Base-by-base conservation (phyloP, 2,113 vertebrate species). In the Ellobius talpinus region DNA sequence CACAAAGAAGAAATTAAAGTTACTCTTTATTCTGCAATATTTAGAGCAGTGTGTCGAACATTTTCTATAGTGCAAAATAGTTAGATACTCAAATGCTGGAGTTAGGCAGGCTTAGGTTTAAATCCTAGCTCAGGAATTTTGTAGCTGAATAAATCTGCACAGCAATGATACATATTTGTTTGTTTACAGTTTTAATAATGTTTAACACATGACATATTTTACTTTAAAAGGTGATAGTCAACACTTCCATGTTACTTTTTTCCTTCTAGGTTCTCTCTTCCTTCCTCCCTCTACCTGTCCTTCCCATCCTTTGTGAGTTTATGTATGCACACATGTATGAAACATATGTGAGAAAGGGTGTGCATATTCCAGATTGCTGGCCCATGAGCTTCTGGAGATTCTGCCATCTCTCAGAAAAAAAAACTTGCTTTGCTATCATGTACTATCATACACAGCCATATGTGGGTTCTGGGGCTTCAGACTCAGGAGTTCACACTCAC, bases 71-170 rank as follows among this genome's bases (percentile, higher is more conserved):
- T 95, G 7, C 1, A 16, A 39, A 89, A 58, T 87, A 21, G 61
- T 45, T 74, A 73, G 63, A 9, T 92, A 7, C 39, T 91, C 55
- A 85, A 26, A 95, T 82, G 95, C 45, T 86, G 13, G 21, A 86
- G 21, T 89, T 23, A 95, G 39, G 63, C 1, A 68, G 29, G 3
- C 50, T 87, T 94, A 74, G 26, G 26, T 94, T 93, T 82, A 95
- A 81, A 90, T 91, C 8, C 19, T 7, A 76, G 0, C 42, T 91
- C 65, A 84, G 36, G 63, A 14, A 93, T 45, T 95, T 91, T 65
- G 23, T 68, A 87, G n/a, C 23, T 76, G 21, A 79, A 45, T 86
- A 13, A 21, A 77, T 93, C 91, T 85, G 42, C 70, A 68, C 23
- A 85, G 33, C 90, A 31, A 31, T 16, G 3, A 79, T 81, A 86